Evolutionary conservation across 2,888 invertebrate genomes (phyloP).

Genomic region (Himalopsyche japonica): DNA sequence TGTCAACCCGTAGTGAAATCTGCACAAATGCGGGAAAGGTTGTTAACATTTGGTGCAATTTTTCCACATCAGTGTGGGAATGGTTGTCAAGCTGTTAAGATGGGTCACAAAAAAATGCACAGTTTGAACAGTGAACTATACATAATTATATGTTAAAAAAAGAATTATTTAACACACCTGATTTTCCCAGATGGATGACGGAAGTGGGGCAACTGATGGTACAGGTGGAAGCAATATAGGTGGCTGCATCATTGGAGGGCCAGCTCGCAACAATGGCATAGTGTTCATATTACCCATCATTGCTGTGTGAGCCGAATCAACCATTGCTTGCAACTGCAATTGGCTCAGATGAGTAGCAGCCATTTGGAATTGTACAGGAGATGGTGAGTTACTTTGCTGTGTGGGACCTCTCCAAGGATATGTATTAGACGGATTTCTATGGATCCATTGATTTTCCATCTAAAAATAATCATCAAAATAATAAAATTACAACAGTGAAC

Average conservation of each 20-base stretch:
- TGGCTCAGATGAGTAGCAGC: not conserved
- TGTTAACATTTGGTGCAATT: too few species aligned
- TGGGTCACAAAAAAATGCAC: too few species aligned
- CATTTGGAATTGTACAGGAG: not conserved
- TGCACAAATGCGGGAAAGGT: too few species aligned
- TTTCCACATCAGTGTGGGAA: too few species aligned
- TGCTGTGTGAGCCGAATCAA: not conserved
- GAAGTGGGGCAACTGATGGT: not conserved
- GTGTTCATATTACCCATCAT: not conserved
- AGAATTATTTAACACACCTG: not conserved
- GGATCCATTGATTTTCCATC: not conserved
- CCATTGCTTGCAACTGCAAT: not conserved
- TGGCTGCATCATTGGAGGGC: not conserved
- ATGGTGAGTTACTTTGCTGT: not conserved
- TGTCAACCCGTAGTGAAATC: too few species aligned
- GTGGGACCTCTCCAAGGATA: not conserved
- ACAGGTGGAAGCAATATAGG: not conserved
- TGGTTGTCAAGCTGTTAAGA: too few species aligned
- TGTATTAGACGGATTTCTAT: not conserved
- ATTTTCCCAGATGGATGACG: conserved; percentile 6
- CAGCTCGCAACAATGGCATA: not conserved
- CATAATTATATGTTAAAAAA: not conserved
- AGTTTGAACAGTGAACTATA: too few species aligned
- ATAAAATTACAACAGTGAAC: too few species aligned
- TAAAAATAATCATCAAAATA: not conserved